Base-by-base conservation (phyloP, 2,888 invertebrate genomes). In the Rhingia rostrata region DNA sequence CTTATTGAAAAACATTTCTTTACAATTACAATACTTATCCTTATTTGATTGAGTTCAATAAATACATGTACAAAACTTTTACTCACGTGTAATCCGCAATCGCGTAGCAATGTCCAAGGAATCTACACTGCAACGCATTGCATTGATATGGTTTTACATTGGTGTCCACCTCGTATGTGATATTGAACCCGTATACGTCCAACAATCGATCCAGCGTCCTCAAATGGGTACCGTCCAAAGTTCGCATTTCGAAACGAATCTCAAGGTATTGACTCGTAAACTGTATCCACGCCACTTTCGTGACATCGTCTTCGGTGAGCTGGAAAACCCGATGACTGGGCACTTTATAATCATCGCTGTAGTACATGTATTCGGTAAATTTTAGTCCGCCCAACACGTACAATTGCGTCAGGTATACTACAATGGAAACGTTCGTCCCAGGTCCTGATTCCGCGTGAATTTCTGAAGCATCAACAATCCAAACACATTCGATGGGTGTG, bases 141-240 rank as follows among this genome's bases (percentile, higher is more conserved):
- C 97, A 97, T 30, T 95, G 94, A 56, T 93, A 92, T 1, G 91
- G 88, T 87, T 94, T 93, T 30, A 93, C 92, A n/a, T 93, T 91
- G 6, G 87, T 83, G 66, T 93, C 93, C 87, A 97, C 95, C 89
- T 97, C 96, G 90, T 97, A 98, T 33, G 97, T 98, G 88, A 97
- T 94, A 92, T 98, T 98, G 92, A 98, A 97, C 10, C 98, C 98
- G 89, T 95, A 97, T 47, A 97, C 96, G 84, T 97, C 95, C 81
- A 97, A 92, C 37, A 97, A 93, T 70, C 95, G 94, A 89, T 96
- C 94, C 86, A 97, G 92, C 0, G 97, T 97, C 4, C 98, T 93
- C 73, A 97, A 92, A 92, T 98, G 97, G 37, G 96, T 95, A 6
- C 96, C 96, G 89, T 96, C 96, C 79, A 95, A 92, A 32, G 94